phyloP scores from a whole-genome alignment of 2,888 invertebrate species.

The Troides aeacus region DNA sequence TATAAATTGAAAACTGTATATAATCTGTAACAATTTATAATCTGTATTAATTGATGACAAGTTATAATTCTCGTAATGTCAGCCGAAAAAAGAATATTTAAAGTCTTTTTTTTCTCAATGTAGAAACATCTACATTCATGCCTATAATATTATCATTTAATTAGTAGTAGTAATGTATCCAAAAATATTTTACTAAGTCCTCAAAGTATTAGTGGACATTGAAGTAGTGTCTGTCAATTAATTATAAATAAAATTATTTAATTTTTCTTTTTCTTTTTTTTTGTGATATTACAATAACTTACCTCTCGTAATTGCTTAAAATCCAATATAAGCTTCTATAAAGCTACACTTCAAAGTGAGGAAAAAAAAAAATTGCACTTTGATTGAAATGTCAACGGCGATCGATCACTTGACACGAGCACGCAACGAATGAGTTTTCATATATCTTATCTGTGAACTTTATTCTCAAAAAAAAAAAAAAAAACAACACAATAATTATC shows the following conservation, averaged over 20 bases:
- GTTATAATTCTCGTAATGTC: background rate
- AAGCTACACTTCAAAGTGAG: slow-evolving; percentile 46
- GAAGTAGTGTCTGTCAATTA: no score
- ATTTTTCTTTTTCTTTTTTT: background rate
- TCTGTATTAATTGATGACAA: background rate
- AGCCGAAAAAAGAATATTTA: background rate
- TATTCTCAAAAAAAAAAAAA: slow-evolving; percentile 44
- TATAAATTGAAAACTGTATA: slow-evolving; percentile 4
- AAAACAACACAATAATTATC: slow-evolving; percentile 44
- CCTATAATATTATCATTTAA: no score
- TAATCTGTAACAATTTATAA: background rate
- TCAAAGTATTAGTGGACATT: no score
- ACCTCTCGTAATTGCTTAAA: slow-evolving; percentile 20
- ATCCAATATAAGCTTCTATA: slow-evolving; percentile 37
- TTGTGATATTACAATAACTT: background rate
- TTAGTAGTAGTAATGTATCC: no score
- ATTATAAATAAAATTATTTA: background rate
- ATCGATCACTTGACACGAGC: slow-evolving; percentile 64
- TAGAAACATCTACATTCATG: no score
- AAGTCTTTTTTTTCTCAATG: background rate
- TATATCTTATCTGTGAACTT: slow-evolving; percentile 58
- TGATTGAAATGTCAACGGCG: slow-evolving; percentile 43
- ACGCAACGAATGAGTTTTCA: slow-evolving; percentile 52
- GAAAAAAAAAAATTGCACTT: slow-evolving; percentile 52
- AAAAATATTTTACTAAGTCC: no score